Base-by-base conservation (phyloP, 2,797 vertebrate species). In the Crocidura indochinensis region DNA sequence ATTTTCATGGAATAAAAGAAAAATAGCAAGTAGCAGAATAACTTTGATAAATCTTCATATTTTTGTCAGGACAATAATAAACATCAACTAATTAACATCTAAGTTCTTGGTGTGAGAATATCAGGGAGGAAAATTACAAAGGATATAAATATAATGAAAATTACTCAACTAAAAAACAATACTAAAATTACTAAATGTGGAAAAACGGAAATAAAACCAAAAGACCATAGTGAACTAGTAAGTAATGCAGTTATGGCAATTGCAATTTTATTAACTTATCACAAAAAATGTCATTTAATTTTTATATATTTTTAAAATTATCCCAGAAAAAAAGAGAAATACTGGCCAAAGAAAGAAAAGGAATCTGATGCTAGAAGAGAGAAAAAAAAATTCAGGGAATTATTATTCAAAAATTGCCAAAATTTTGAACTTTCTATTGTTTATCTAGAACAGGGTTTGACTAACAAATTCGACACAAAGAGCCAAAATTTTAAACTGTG, bases 31-130 rank as follows among this genome's bases (percentile, higher is more conserved):
- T 29, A 60, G 6, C 56, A 67, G 38, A 38, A 38, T 38, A 38
- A 38, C 46, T 53, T 87, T 72, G 51, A 84, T 22, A 46, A 92
- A 65, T 78, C 29, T 83, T 79, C 44, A 29, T 83, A 76, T 64
- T 71, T 26, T 75, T 51, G n/a, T 17, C 62, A 60, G 15, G 47
- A n/a, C 27, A 68, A 81, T 56, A 38, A 8, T 68, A 26, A 29
- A 4, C 46, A 49, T 87, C 51, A 44, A 10, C 49, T 87, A 47
- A 51, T 53, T 76, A 60, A 20, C 38, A 38, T 38, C 38, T 38
- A 38, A 24, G 27, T 27, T 22, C 44, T 17, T 17, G 49, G 11
- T 56, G 27, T 22, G 56, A 11, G 9, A 29, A 44, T n/a, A 74
- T 60, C 0, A 74, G 38, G 27, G 26, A 47, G 68, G 47, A 12